Conservation (phyloP, 1,140 invertebrate genomes). For the Aphis gossypii region DNA sequence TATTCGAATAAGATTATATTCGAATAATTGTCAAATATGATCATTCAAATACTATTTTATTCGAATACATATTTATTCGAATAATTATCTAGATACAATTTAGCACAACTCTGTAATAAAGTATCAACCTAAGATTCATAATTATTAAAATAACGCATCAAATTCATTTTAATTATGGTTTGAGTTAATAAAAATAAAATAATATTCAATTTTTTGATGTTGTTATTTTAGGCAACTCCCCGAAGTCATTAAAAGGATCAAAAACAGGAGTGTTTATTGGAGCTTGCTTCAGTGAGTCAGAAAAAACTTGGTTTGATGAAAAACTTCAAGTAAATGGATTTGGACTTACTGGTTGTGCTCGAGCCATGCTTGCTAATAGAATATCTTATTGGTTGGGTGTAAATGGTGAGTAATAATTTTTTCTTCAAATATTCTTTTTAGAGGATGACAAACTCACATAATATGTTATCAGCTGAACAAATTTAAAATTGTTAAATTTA, state of each 20-base stretch:
- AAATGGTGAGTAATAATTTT: constrained; percentile 65
- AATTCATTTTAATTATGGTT: neutral
- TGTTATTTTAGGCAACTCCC: constrained; percentile 67
- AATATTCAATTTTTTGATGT: neutral
- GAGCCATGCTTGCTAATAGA: constrained; percentile 91
- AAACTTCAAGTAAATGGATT: constrained; percentile 69
- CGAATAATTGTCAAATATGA: too few species aligned
- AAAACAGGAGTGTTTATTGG: constrained; percentile 85
- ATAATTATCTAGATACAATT: too few species aligned
- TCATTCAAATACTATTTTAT: too few species aligned
- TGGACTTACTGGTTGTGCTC: constrained; percentile 80
- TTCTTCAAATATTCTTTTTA: neutral
- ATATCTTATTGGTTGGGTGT: constrained; percentile 79
- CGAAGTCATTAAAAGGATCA: constrained; percentile 71
- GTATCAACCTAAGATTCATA: neutral
- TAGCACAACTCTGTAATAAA: neutral
- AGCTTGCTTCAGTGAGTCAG: constrained; percentile 79
- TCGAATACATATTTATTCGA: too few species aligned
- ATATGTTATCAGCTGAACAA: neutral
- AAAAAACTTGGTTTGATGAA: constrained; percentile 75
- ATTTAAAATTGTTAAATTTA: neutral
- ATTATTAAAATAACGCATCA: neutral
- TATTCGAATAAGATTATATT: too few species aligned
- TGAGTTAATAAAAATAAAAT: neutral
- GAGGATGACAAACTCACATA: neutral